Conservation (phyloP, 35 echinoderm and acorn worm species). For the Patiria miniata region DNA sequence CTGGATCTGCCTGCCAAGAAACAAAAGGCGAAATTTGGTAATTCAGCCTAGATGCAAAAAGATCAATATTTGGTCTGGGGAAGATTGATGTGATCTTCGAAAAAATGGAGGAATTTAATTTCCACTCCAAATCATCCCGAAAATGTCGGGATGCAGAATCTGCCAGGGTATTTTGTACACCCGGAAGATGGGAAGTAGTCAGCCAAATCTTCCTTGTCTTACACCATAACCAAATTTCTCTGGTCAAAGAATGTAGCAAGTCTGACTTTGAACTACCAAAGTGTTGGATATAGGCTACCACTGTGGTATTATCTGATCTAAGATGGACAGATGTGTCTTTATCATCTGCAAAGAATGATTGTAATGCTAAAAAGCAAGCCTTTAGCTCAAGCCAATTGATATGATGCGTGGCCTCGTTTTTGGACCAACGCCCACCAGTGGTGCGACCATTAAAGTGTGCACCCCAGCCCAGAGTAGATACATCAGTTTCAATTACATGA, state of each 20-base stretch:
- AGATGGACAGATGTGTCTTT: not conserved
- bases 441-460: too few species aligned
- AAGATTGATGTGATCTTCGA: not conserved
- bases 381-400: too few species aligned
- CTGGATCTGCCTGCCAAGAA: slow-evolving; percentile 31
- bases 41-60: slow-evolving; percentile 50
- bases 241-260: slow-evolving; percentile 7
- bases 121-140: too few species aligned
- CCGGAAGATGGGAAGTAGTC: too few species aligned
- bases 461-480: too few species aligned
- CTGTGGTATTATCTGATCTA: too few species aligned
- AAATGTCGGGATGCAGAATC: not conserved
- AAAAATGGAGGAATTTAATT: not conserved
- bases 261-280: not conserved
- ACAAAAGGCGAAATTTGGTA: slow-evolving; percentile 16
- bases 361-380: too few species aligned
- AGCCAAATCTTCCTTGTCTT: not conserved
- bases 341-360: not conserved
- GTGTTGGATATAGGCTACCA: too few species aligned
- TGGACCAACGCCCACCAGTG: not conserved
- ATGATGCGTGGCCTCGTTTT: not conserved
- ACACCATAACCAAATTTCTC: too few species aligned
- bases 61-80: slow-evolving; percentile 19
- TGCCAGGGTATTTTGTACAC: slow-evolving; percentile 8
- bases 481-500: too few species aligned